These are phyloP conservation scores for Protonibea diacanthus DNA, from an alignment of 2,797 vertebrate species.

Conservation along the genomic window DNA sequence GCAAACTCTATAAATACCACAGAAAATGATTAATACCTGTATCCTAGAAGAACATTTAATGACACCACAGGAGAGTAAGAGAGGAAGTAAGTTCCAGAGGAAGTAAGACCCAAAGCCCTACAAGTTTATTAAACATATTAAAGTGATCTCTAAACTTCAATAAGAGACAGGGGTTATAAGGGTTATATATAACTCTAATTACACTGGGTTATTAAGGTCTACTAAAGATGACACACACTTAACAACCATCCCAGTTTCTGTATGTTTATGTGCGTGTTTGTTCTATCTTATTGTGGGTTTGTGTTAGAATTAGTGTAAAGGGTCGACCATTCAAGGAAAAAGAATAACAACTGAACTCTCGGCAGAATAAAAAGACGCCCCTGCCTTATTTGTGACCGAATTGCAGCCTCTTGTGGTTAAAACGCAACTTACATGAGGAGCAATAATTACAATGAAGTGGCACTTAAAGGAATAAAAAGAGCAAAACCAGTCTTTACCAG, in stretches of 20 bases:
- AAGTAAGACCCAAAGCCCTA: not conserved
- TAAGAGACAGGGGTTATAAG: too few species aligned
- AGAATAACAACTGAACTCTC: not conserved
- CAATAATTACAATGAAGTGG: not conserved
- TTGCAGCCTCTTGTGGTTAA: constrained; percentile 74
- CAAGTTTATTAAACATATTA: constrained; percentile 11
- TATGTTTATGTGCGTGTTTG: not conserved
- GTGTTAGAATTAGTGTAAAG: not conserved
- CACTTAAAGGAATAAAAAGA: too few species aligned
- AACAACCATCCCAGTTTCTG: not conserved
- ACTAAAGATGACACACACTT: not conserved
- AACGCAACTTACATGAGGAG: constrained; percentile 8
- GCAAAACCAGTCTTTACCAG: too few species aligned
- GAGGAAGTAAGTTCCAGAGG: not conserved
- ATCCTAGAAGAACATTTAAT: constrained; percentile 18
- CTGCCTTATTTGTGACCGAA: constrained; percentile 60
- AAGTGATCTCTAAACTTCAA: not conserved
- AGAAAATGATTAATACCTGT: not conserved
- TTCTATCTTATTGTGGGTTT: not conserved
- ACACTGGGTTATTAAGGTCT: not conserved
- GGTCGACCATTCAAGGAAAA: not conserved
- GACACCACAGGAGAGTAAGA: constrained; percentile 21
- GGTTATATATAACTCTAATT: too few species aligned
- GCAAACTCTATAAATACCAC: constrained; percentile 7
- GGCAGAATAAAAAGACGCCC: not conserved